Conservation (phyloP, 1,140 invertebrate genomes). For the Heliconius himera region DNA sequence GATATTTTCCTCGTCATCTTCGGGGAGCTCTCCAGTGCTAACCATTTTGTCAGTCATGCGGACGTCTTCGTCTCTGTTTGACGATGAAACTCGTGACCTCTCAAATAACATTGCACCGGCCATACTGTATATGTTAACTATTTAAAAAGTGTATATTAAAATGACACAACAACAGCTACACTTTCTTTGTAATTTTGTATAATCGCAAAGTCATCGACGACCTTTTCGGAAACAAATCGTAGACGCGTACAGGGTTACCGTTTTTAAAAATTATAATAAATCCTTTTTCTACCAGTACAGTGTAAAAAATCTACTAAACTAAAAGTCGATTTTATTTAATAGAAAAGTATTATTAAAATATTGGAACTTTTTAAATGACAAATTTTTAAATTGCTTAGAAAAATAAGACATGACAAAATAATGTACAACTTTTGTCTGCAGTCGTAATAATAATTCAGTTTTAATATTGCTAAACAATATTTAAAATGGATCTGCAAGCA, state of each 20-base stretch:
- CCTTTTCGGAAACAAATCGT: conserved; percentile 77
- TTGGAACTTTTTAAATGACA: background rate
- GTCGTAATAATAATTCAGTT: background rate
- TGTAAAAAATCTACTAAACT: background rate
- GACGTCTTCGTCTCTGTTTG: conserved; percentile 87
- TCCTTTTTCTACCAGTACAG: conserved; percentile 28
- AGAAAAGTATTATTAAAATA: background rate
- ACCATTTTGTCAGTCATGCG: conserved; percentile 87
- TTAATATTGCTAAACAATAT: background rate
- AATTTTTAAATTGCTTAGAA: background rate
- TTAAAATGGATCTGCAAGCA: conserved; percentile 37
- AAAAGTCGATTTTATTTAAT: background rate
- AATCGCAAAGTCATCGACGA: conserved; percentile 81
- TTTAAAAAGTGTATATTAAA: conserved; percentile 70
- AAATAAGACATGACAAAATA: background rate
- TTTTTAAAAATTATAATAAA: conserved; percentile 37
- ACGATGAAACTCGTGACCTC: conserved; percentile 87
- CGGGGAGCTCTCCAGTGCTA: conserved; percentile 85
- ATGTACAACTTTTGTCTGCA: too few species aligned
- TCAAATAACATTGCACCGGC: conserved; percentile 94
- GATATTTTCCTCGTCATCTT: conserved; percentile 93
- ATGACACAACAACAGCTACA: conserved; percentile 68
- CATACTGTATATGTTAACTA: conserved; percentile 84
- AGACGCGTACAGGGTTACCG: conserved; percentile 74
- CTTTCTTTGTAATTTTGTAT: conserved; percentile 80